Evolutionary conservation across 2,113 vertebrate genomes (phyloP).

Genomic region (Pelecanoides urinatrix): DNA sequence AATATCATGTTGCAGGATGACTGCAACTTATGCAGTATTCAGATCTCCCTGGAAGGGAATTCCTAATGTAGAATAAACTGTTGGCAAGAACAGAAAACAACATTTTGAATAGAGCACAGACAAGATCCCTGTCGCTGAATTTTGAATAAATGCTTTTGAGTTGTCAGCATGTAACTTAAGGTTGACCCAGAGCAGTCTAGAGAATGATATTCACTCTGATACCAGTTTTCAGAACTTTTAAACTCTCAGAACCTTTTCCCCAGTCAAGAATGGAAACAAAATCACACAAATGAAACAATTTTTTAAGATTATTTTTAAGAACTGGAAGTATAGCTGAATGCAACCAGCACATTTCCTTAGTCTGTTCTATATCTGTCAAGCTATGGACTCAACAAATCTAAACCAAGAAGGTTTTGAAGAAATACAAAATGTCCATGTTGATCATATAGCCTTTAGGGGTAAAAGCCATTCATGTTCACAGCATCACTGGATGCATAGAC

Average conservation of each 20-base stretch:
- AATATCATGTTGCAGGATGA: not conserved
- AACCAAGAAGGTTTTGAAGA: not conserved
- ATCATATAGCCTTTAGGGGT: not conserved
- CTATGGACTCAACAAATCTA: not conserved
- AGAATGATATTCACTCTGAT: not conserved
- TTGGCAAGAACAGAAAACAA: not conserved
- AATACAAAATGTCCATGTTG: not conserved
- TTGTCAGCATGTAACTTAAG: not conserved
- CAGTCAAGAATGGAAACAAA: not conserved
- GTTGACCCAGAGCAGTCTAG: not conserved
- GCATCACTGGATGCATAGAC: not conserved
- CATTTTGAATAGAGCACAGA: not conserved
- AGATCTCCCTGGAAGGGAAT: not conserved
- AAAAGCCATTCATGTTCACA: not conserved
- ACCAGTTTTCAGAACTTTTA: not conserved
- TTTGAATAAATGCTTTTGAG: not conserved
- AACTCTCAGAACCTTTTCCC: not conserved
- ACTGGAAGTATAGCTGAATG: not conserved
- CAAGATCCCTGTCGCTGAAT: not conserved
- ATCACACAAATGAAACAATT: not conserved
- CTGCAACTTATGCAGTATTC: not conserved
- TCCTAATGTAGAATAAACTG: not conserved
- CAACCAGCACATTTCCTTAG: not conserved
- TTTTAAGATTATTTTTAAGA: not conserved
- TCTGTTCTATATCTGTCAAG: not conserved